Evolutionary conservation across 2,797 vertebrate species (phyloP), one percentile per base, ranked within the genome.

Genomic region (Gambusia yucatana): DNA sequence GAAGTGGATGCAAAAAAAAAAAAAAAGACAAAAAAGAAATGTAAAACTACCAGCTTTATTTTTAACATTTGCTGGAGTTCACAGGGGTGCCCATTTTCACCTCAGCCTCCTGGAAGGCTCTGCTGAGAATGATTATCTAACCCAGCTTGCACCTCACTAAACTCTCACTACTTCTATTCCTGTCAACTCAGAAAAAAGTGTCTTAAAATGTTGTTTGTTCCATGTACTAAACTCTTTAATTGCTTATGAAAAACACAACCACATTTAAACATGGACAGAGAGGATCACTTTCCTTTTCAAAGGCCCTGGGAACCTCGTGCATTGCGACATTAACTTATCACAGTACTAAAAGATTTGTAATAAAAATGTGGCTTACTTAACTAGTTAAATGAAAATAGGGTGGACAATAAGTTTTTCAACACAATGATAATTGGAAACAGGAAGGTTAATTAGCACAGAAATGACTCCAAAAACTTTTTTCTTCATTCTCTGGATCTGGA

Each of bases 1-100:
- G 10, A 73, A 71, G 78, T 50, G 70, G n/a, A 79, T 50, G 85
- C 77, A 82, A 77, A 83, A 73, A 83, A 79, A 44, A 43, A 72
- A 84, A 71, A 83, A 79, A 50, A 14, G 22, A 46, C 36, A 36
- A 72, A 71, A 88, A 83, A 84, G 55, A 85, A 85, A 79, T 73
- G 55, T 61, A 89, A 85, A 77, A 33, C 5, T 22, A 72, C 7
- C 22, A 67, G 63, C 41, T 73, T 44, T 39, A 41, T 50, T 39
- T 55, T 70, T 78, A 72, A 74, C 90, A 94, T 91, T 91, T 92
- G 92, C 85, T 92, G 74, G 85, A 91, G 90, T 87, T 86, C 92
- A 86, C 92, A 92, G 84, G 90, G 94, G 88, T 85, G 89, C 87
- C 87, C 89, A 92, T 93, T 96, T 92, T 92, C 91, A 95, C 90